Evolutionary conservation across 2,797 vertebrate genomes (phyloP).

Genomic region (Setipinna tenuifilis): DNA sequence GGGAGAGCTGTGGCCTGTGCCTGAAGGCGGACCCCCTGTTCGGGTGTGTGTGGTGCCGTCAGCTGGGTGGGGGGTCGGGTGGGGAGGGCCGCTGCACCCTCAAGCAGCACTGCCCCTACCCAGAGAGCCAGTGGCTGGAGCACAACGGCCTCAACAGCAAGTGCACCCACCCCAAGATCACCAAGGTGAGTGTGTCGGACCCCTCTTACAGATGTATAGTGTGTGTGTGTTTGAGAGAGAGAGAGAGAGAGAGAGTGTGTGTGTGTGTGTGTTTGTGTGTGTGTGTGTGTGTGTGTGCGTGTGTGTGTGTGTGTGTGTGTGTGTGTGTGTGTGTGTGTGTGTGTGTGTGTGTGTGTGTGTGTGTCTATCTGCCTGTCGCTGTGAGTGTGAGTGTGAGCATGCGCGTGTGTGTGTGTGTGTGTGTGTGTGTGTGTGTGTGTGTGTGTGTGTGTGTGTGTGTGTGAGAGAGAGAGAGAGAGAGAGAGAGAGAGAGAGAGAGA

Average conservation of each 20-base stretch:
- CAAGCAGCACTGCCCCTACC: slow-evolving; percentile 89
- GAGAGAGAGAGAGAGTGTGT: slow-evolving; percentile 24
- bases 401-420: background rate
- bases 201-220: no score
- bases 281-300: no score
- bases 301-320: background rate
- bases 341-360: background rate
- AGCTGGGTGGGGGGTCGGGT: slow-evolving; percentile 47
- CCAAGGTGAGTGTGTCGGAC: slow-evolving; percentile 91
- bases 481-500: no score
- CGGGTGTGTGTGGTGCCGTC: slow-evolving; percentile 91
- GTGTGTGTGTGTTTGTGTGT: no score
- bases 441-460: background rate
- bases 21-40: slow-evolving; percentile 94
- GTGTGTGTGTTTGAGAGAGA: no score
- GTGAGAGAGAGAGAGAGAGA: no score
- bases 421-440: background rate
- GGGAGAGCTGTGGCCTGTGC: slow-evolving; percentile 94
- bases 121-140: slow-evolving; percentile 91
- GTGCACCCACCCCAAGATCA: slow-evolving; percentile 94
- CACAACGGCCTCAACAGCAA: slow-evolving; percentile 90
- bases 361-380: background rate
- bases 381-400: background rate
- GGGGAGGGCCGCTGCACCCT: slow-evolving; percentile 89
- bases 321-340: background rate